These are phyloP conservation scores for Merluccius polli DNA, from an alignment of 2,797 vertebrate species.

Conservation along the genomic window DNA sequence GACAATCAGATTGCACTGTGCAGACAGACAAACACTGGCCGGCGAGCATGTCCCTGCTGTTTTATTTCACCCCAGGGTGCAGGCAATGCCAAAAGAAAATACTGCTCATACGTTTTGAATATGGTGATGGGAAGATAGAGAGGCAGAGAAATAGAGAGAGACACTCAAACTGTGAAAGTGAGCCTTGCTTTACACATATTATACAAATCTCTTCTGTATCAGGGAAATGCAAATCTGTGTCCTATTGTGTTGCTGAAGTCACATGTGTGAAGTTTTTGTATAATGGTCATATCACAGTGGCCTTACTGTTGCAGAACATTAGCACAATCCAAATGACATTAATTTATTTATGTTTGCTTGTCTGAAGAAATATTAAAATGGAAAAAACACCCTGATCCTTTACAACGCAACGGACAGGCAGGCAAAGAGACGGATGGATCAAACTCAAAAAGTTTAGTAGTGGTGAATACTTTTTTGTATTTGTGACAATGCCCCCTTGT, in stretches of 20 bases:
- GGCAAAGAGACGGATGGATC: background rate
- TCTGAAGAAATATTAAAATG: background rate
- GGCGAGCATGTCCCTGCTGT: conserved; percentile 17
- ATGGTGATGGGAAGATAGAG: conserved; percentile 5
- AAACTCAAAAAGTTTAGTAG: background rate
- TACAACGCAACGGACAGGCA: background rate
- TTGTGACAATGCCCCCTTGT: too few relatives aligned
- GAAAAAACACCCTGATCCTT: background rate
- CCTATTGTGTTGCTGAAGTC: conserved; percentile 5
- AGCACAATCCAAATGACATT: conserved; percentile 27
- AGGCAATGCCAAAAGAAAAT: background rate
- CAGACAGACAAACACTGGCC: background rate
- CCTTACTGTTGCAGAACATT: conserved; percentile 28
- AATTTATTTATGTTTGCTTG: background rate
- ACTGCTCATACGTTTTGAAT: conserved; percentile 3
- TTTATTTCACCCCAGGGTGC: conserved; percentile 27
- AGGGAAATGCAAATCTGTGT: conserved; percentile 16
- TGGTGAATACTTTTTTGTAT: background rate
- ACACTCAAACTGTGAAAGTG: conserved; percentile 7
- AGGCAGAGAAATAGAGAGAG: background rate
- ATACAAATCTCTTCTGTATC: background rate
- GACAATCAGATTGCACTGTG: conserved; percentile 7
- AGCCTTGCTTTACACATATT: background rate
- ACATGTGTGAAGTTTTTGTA: conserved; percentile 35
- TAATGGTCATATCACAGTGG: conserved; percentile 32